Conservation (phyloP, 2,888 invertebrate species). For the Parnassius orleans region DNA sequence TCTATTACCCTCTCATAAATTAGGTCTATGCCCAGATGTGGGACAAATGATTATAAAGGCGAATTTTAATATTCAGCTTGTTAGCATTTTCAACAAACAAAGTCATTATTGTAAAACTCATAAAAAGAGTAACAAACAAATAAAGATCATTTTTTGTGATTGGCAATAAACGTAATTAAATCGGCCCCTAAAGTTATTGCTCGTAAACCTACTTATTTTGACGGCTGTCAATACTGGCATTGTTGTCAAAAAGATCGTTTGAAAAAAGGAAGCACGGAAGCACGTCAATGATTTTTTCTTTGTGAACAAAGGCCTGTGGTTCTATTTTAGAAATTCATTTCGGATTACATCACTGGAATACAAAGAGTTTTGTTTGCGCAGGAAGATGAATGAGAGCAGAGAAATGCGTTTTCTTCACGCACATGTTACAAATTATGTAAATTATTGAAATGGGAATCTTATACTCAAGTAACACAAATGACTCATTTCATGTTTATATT, state of each 20-base stretch:
- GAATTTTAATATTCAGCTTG: background rate
- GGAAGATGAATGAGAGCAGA: constrained; percentile 56
- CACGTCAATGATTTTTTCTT: constrained; percentile 16
- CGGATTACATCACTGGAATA: constrained; percentile 58
- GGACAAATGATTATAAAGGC: background rate
- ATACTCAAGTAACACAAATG: constrained; percentile 18
- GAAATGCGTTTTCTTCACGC: constrained; percentile 47
- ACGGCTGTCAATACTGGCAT: constrained; percentile 27
- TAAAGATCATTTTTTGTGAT: constrained; percentile 22
- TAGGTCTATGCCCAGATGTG: too few species aligned
- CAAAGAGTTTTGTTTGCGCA: constrained; percentile 58
- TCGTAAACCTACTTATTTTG: constrained; percentile 32
- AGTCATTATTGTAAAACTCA: constrained; percentile 19
- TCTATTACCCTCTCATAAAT: too few species aligned
- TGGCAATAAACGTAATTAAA: constrained; percentile 26
- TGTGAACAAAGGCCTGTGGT: constrained; percentile 56
- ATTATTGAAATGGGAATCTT: constrained; percentile 30
- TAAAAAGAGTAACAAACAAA: constrained; percentile 18
- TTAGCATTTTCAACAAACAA: constrained; percentile 17
- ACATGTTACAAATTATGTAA: constrained; percentile 44
- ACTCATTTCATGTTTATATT: constrained; percentile 23
- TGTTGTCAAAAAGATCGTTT: constrained; percentile 18
- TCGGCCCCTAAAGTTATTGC: constrained; percentile 34
- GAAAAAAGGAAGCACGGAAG: constrained; percentile 23
- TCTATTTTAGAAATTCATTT: constrained; percentile 63